Conservation (phyloP, 2,797 vertebrate genomes). For the Nasua narica region DNA sequence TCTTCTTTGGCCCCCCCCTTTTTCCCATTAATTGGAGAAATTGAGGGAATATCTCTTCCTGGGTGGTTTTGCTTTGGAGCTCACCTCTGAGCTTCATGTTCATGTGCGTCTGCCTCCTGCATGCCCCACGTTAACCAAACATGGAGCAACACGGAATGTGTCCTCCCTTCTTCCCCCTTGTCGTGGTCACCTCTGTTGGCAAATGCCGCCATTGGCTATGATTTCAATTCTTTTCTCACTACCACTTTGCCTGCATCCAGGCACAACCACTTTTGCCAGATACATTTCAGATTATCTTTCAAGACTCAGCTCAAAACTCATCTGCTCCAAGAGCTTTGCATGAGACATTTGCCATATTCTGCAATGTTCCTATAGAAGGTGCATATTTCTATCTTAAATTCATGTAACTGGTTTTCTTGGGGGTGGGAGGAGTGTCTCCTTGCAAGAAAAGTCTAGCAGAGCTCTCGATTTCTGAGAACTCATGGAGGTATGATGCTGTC, state of each 20-base stretch:
- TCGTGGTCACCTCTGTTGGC: neutral
- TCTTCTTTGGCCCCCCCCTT: neutral
- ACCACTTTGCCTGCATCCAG: neutral
- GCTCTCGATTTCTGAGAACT: neutral
- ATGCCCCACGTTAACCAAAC: neutral
- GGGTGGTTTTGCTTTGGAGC: neutral
- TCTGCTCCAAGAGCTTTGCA: neutral
- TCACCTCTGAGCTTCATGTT: neutral
- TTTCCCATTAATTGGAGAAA: neutral
- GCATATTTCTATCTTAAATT: neutral
- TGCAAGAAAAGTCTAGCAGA: neutral
- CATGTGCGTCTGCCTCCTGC: neutral
- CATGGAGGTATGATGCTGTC: neutral
- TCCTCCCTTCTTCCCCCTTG: neutral
- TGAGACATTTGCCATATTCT: neutral
- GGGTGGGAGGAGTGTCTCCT: neutral
- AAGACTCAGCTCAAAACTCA: neutral
- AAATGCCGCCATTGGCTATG: neutral
- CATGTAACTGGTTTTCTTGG: neutral
- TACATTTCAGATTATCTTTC: neutral
- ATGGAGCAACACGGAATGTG: neutral
- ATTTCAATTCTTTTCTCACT: neutral
- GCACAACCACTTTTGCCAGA: neutral
- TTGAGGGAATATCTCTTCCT: neutral
- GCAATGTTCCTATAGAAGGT: neutral